Base-by-base conservation (phyloP, 2,797 vertebrate species). In the Dallia pectoralis region DNA sequence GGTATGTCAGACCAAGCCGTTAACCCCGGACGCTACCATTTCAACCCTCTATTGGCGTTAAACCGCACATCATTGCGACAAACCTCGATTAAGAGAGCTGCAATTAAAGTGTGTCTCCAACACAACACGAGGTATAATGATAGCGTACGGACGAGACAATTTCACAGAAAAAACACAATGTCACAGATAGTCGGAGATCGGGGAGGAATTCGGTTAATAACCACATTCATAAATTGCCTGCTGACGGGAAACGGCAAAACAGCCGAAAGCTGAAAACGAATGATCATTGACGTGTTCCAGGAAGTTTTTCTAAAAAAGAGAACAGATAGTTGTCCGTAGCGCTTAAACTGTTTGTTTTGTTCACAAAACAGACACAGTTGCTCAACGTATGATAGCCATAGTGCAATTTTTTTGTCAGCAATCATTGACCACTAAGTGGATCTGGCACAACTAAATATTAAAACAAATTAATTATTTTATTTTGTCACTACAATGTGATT, bases 341-440 rank as follows among this genome's bases (percentile, higher is more conserved):
- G 32, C 30, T 63, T 16, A 63, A 29, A 63, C 61, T 0, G 11
- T 18, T n/a, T 63, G 1, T 63, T 32, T 16, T 63, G 27, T 30
- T 30, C 5, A 30, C 16, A 32, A 33, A 30, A 63, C 61, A 63
- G 61, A 59, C 18, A 8, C 6, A 1, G 59, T 27, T 14, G 59
- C 59, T 30, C 15, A 12, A 62, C 22, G 29, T 12, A 62, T 62
- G 22, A 56, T 63, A 63, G 30, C 16, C 61, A 5, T 25, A 63
- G 16, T 6, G 30, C 61, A 63, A 32, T 1, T 32, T 16, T 63
- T 12, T 30, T 18, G 4, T 16, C 16, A 7, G 22, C 25, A 14
- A 56, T 56, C 53, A 63, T 18, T 30, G 61, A 63, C 61, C 29
- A 63, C 61, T 18, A 32, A 63, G 61, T 63, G 61, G 61, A 63